Evolutionary conservation across 2,113 vertebrate genomes (phyloP), one percentile per base, ranked within the genome.

Genomic region (Motacilla alba): DNA sequence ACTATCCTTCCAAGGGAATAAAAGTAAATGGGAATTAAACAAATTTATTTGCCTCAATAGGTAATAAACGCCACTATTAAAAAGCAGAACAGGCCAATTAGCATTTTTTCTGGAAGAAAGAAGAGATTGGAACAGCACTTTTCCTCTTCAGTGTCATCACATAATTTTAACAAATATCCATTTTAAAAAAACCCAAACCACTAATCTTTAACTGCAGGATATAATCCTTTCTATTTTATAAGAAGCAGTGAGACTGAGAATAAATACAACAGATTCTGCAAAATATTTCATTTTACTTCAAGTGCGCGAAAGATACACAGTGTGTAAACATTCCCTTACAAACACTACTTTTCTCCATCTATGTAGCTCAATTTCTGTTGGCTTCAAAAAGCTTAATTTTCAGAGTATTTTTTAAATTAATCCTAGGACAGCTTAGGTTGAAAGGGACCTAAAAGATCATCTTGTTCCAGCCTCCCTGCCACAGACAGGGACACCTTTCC

Each of bases 1-100:
- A 70, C 50, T 85, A 19, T 56, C 63, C 59, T 90, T 90, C 41
- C 58, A 79, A 63, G 74, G 84, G 77, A 94, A 91, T 82, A 95
- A 86, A 73, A 94, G 33, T 84, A 89, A 94, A 87, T 58, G 55
- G 53, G 70, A 95, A 94, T 94, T 69, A 83, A 93, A 91, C 24
- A 94, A 89, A 93, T 44, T 74, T 91, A 80, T 91, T 91, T 96
- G 74, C 70, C 80, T 87, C 66, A 84, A 79, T 87, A 93, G 60
- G 73, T 92, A 93, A 93, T 92, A 96, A 93, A 94, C 22, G 41
- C 8, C 33, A 16, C 39, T 86, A 82, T 82, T 86, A 90, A 86
- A 92, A 92, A 92, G 39, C 22, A 64, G 68, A 86, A 76, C 73
- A 70, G 49, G 41, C 16, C 68, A 87, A 89, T 83, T 83, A 91